A percentile compares a stretch with the other conserved stretches of the same genome.
These are phyloP conservation scores for Leptestheria dahalacensis DNA, from an alignment of 1,140 invertebrate species.

Conservation along the genomic window DNA sequence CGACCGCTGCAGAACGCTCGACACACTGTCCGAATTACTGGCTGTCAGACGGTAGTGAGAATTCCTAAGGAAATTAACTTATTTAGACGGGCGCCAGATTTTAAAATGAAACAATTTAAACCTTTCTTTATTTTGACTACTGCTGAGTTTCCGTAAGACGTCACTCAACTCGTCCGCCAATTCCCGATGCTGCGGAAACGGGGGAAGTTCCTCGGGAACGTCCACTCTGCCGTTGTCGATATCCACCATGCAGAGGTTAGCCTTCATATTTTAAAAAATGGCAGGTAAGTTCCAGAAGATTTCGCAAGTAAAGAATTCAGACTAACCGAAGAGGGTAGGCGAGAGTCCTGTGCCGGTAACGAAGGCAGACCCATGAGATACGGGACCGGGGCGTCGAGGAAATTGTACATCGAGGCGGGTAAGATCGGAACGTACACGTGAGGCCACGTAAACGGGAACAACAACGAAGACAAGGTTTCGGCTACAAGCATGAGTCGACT, in stretches of 20 bases:
- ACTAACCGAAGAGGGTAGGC: not conserved
- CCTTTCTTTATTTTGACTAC: not conserved
- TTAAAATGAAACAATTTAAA: constrained; percentile 16
- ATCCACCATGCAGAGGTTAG: constrained; percentile 87
- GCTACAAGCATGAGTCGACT: constrained; percentile 92
- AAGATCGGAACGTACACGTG: constrained; percentile 98
- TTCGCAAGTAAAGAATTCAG: not conserved
- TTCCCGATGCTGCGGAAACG: constrained; percentile 76
- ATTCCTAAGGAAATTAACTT: not conserved
- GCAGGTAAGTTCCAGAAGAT: not conserved
- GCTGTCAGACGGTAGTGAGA: not conserved
- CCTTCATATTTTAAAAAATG: constrained; percentile 31
- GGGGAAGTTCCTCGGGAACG: constrained; percentile 85
- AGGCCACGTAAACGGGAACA: constrained; percentile 94
- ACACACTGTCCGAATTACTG: not conserved
- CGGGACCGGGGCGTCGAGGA: constrained; percentile 96
- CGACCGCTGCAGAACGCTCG: constrained; percentile 8
- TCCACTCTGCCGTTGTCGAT: constrained; percentile 83
- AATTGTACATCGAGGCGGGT: constrained; percentile 85
- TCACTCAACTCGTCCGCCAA: constrained; percentile 72
- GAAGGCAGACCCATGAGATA: constrained; percentile 80
- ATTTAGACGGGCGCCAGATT: constrained; percentile 9
- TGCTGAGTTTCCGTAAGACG: constrained; percentile 57
- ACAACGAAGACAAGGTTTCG: constrained; percentile 73
- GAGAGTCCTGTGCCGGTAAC: constrained; percentile 3